These are phyloP conservation scores for Scomber scombrus DNA, from an alignment of 2,113 vertebrate genomes.

Conservation along the genomic window DNA sequence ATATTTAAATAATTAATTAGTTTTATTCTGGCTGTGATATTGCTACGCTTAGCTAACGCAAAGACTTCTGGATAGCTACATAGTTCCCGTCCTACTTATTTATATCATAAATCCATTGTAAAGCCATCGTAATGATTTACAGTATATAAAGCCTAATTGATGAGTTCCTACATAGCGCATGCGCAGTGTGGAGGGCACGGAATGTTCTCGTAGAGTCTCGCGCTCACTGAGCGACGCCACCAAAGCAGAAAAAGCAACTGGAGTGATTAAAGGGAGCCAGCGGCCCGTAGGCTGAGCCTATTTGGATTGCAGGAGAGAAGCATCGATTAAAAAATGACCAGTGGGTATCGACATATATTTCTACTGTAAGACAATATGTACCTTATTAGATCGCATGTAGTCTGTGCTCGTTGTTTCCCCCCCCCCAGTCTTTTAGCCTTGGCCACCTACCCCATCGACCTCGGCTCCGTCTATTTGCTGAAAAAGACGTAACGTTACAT, in stretches of 20 bases:
- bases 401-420: slow-evolving; percentile 15
- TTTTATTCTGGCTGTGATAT: too few species aligned
- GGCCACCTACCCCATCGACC: neutral
- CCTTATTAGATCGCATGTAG: slow-evolving; percentile 24
- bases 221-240: slow-evolving; percentile 48
- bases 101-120: too few species aligned
- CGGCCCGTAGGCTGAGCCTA: slow-evolving; percentile 79
- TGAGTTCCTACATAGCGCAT: slow-evolving; percentile 17
- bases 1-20: too few species aligned
- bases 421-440: neutral
- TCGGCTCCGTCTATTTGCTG: slow-evolving; percentile 57
- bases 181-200: slow-evolving; percentile 33
- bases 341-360: slow-evolving; percentile 73
- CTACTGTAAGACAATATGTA: slow-evolving; percentile 44
- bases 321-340: slow-evolving; percentile 78
- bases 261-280: slow-evolving; percentile 56
- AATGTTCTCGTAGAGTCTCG: slow-evolving; percentile 59
- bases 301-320: slow-evolving; percentile 62
- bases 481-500: neutral
- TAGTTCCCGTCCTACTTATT: too few species aligned
- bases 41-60: too few species aligned
- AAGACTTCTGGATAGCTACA: too few species aligned
- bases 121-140: too few species aligned
- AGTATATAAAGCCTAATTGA: neutral
- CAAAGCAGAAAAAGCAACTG: slow-evolving; percentile 42